Evolutionary conservation across 2,888 invertebrate genomes (phyloP).

Genomic region (Lepidonotus clava): DNA sequence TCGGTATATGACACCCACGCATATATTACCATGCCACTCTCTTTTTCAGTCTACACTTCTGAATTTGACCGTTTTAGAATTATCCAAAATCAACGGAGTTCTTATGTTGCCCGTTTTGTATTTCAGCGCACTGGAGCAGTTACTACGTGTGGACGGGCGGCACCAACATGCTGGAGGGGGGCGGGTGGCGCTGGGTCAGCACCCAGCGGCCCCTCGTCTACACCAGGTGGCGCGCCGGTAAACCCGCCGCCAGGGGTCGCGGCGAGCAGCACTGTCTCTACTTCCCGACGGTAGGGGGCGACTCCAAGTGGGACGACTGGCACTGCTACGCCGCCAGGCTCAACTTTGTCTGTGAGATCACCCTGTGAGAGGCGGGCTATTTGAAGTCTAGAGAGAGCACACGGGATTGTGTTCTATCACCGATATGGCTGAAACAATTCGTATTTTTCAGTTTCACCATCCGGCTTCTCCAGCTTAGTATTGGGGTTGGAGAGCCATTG

Average conservation of each 20-base stretch:
- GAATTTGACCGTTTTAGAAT: too few species aligned
- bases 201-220: constrained; percentile 52
- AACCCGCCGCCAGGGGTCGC: constrained; percentile 49
- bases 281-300: constrained; percentile 54
- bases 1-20: too few species aligned
- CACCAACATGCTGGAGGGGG: constrained; percentile 60
- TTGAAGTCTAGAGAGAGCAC: too few species aligned
- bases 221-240: constrained; percentile 58
- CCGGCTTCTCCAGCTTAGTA: too few species aligned
- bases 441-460: too few species aligned
- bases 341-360: constrained; percentile 62
- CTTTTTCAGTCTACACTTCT: too few species aligned
- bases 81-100: too few species aligned
- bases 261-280: constrained; percentile 61
- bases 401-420: too few species aligned
- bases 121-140: constrained; percentile 59
- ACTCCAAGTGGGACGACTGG: constrained; percentile 63
- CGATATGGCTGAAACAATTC: too few species aligned
- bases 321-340: constrained; percentile 61
- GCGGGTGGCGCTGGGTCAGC: constrained; percentile 61
- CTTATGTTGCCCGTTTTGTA: not conserved
- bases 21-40: too few species aligned
- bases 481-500: too few species aligned
- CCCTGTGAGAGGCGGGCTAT: not conserved
- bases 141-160: constrained; percentile 62